These are phyloP conservation scores for Scaptomyza hsui DNA, from an alignment of 1,140 invertebrate genomes.

Conservation along the genomic window DNA sequence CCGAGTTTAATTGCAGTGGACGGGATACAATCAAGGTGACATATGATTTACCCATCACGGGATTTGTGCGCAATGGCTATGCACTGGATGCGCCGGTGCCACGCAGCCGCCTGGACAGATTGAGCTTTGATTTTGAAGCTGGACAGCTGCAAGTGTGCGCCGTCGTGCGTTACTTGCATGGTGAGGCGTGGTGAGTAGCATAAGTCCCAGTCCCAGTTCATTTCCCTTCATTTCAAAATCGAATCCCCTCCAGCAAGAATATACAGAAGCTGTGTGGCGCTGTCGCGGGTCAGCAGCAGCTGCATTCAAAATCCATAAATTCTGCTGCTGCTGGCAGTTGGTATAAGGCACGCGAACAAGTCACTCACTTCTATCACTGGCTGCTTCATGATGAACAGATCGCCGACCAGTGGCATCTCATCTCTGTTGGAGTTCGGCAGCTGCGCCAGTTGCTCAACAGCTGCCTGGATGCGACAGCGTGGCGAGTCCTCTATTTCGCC, in stretches of 20 bases:
- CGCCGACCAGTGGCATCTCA: constrained; percentile 9
- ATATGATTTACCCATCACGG: constrained; percentile 38
- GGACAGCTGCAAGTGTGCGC: constrained; percentile 38
- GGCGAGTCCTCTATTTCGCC: constrained; percentile 72
- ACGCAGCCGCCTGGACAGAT: constrained; percentile 36
- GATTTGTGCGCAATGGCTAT: constrained; percentile 66
- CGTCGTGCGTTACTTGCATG: constrained; percentile 50
- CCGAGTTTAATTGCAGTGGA: constrained; percentile 72
- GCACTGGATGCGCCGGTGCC: constrained; percentile 21
- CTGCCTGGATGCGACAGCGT: constrained; percentile 51
- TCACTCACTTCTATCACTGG: constrained; percentile 71
- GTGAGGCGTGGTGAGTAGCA: constrained; percentile 61
- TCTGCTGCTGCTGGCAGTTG: constrained; percentile 20
- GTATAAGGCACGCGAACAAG: constrained; percentile 53
- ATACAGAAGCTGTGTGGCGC: constrained; percentile 64
- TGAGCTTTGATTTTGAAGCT: constrained; percentile 57
- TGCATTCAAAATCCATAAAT: constrained; percentile 21
- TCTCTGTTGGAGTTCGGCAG: constrained; percentile 16
- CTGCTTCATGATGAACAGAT: constrained; percentile 32
- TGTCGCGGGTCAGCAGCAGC: constrained; percentile 49
- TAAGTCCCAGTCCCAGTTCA: neutral
- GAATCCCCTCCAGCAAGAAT: constrained; percentile 52
- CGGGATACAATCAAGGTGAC: constrained; percentile 51
- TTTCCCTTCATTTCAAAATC: neutral
- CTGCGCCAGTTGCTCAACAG: constrained; percentile 58